Evolutionary conservation across 1,140 invertebrate genomes (phyloP).

Genomic region (Acromyrmex heyeri): DNA sequence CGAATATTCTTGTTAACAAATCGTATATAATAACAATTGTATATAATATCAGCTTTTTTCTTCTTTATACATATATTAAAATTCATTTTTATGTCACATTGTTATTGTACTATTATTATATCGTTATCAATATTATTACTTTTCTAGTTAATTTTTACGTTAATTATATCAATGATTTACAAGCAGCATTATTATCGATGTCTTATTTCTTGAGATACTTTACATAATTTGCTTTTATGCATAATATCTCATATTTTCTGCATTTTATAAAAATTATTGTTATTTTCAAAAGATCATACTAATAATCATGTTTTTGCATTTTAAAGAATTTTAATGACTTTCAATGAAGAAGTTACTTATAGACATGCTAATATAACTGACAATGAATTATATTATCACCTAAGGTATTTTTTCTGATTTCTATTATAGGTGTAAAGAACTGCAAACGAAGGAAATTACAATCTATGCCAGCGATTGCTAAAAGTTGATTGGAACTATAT

Average conservation of each 20-base stretch:
- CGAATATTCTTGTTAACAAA: constrained; percentile 9
- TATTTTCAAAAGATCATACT: neutral
- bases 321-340: neutral
- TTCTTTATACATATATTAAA: neutral
- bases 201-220: neutral
- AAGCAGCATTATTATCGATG: neutral
- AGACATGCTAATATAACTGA: neutral
- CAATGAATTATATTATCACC: neutral
- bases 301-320: neutral
- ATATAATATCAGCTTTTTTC: neutral
- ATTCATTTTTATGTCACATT: neutral
- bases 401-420: constrained; percentile 5
- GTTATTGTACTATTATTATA: neutral
- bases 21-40: neutral
- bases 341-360: neutral
- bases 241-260: neutral
- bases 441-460: constrained; percentile 19
- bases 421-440: neutral
- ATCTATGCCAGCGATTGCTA: constrained; percentile 24
- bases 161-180: neutral
- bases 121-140: neutral
- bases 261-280: neutral
- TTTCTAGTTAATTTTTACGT: neutral
- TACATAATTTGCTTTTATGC: neutral
- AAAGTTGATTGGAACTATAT: constrained; percentile 31